These are phyloP conservation scores for Hyperopisus bebe DNA, from an alignment of 2,113 vertebrate genomes.

Conservation along the genomic window DNA sequence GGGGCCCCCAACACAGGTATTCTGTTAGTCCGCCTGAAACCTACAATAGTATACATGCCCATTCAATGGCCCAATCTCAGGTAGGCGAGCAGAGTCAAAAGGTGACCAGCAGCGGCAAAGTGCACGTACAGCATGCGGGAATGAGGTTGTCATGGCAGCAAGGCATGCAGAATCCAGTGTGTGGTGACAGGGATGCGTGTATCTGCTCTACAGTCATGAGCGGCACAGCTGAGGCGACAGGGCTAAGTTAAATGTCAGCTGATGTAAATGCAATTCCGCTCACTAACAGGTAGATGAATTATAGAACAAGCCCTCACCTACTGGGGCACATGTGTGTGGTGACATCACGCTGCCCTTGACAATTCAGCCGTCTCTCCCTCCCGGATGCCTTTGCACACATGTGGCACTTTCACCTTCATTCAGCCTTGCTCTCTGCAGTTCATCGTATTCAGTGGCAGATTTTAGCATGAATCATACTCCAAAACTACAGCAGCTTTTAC, in stretches of 20 bases:
- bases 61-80: background rate
- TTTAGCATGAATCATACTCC: background rate
- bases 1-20: background rate
- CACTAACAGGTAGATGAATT: background rate
- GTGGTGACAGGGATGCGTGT: background rate
- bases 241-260: background rate
- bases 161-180: background rate
- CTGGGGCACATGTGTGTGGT: background rate
- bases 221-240: background rate
- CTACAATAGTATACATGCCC: background rate
- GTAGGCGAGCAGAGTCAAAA: background rate
- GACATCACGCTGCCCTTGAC: background rate
- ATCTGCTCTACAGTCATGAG: background rate
- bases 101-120: background rate
- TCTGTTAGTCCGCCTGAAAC: background rate
- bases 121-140: background rate
- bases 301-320: background rate
- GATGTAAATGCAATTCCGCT: background rate
- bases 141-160: background rate
- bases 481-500: background rate
- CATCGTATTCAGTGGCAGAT: background rate
- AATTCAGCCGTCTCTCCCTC: too few species aligned
- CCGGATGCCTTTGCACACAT: background rate
- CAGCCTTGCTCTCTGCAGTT: background rate
- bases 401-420: background rate